Evolutionary conservation across 1,140 invertebrate species (phyloP).

Genomic region (Ips nitidus): DNA sequence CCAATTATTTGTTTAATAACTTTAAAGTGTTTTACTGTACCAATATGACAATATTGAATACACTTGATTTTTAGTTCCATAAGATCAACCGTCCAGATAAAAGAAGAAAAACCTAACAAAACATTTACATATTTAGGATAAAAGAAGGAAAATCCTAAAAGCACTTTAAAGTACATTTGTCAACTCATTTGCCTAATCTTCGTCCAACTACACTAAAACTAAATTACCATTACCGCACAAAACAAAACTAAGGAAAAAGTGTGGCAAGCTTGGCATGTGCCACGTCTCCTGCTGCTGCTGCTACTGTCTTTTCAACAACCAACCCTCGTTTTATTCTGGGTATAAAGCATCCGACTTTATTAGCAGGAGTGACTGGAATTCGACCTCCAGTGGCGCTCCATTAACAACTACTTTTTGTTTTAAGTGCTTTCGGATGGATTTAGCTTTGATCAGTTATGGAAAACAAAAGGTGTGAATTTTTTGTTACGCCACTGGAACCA

Average conservation of each 20-base stretch:
- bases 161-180: too few species aligned
- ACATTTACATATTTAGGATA: too few species aligned
- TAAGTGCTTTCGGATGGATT: neutral
- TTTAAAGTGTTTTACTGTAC: too few species aligned
- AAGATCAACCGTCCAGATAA: too few species aligned
- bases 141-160: too few species aligned
- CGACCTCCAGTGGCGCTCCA: neutral
- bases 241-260: neutral
- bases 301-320: neutral
- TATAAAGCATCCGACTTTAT: conserved; percentile 14
- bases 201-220: too few species aligned
- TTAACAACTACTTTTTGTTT: neutral
- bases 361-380: conserved; percentile 8
- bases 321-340: conserved; percentile 19
- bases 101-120: too few species aligned
- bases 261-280: conserved; percentile 12
- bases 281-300: neutral
- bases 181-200: too few species aligned
- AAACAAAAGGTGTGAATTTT: neutral
- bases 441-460: neutral
- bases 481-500: neutral
- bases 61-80: too few species aligned
- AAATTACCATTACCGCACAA: too few species aligned
- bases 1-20: too few species aligned
- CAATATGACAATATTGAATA: too few species aligned